Evolutionary conservation across 2,888 invertebrate species (phyloP).

Genomic region (Acanthopleura granulata): DNA sequence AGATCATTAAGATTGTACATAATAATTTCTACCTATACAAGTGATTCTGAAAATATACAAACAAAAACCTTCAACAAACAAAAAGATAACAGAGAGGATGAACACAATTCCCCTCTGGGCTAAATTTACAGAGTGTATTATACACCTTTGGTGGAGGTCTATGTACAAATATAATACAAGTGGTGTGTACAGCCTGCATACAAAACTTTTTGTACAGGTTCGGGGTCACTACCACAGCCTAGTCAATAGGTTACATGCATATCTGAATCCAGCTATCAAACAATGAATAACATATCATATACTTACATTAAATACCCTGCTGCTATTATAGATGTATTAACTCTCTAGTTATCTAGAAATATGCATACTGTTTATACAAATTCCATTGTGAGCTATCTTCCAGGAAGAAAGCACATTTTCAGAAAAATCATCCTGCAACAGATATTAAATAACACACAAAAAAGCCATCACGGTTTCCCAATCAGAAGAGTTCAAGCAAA

Average conservation of each 20-base stretch:
- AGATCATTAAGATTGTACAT: too few relatives aligned
- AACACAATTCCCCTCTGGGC: too few relatives aligned
- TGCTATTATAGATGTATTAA: background rate
- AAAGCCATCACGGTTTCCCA: too few relatives aligned
- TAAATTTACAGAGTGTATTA: background rate
- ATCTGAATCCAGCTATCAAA: background rate
- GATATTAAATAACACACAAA: too few relatives aligned
- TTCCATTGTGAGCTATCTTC: background rate
- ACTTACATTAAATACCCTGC: conserved; percentile 3
- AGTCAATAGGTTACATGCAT: conserved; percentile 4
- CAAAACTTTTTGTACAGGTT: background rate
- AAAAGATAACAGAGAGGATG: too few relatives aligned
- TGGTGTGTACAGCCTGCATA: background rate
- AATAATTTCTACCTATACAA: too few relatives aligned
- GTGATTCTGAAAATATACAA: too few relatives aligned
- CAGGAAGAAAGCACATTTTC: background rate
- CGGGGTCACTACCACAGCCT: background rate
- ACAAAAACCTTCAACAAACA: too few relatives aligned
- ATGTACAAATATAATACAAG: background rate
- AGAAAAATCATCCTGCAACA: too few relatives aligned
- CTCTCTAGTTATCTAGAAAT: background rate
- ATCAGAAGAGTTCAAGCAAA: too few relatives aligned
- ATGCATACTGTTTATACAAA: background rate
- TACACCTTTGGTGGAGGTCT: background rate
- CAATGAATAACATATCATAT: background rate